Conservation (phyloP, 2,797 vertebrate species). For the Micrastur ruficollis region DNA sequence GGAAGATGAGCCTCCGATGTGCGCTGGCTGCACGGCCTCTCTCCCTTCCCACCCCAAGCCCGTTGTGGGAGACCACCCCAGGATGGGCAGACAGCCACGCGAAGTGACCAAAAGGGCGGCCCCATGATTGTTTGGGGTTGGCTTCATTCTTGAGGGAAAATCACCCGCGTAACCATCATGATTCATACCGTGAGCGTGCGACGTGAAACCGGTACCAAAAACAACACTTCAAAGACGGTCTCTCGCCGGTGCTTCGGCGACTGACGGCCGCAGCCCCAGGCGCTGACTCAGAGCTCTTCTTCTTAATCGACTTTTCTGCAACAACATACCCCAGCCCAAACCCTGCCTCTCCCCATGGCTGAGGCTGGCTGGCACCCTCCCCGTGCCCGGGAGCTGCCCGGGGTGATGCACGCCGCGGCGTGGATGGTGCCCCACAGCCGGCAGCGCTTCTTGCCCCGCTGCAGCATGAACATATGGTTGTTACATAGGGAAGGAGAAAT, state of each 20-base stretch:
- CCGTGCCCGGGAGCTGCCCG: background rate
- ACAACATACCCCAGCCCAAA: background rate
- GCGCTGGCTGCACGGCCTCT: rapidly evolving
- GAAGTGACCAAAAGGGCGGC: background rate
- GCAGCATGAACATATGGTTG: background rate
- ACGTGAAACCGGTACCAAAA: conserved; percentile 44
- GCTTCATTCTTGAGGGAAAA: conserved; percentile 38
- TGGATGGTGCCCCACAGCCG: background rate
- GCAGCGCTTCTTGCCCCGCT: background rate
- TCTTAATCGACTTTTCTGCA: conserved; percentile 43
- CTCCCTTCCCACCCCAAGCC: background rate
- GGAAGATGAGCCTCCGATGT: rapidly evolving
- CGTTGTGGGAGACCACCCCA: background rate
- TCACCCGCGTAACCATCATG: conserved; percentile 15
- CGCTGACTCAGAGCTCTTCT: conserved; percentile 62
- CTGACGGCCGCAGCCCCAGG: background rate
- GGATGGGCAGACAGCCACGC: background rate
- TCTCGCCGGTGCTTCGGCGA: background rate
- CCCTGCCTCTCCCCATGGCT: background rate
- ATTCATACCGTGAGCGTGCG: background rate
- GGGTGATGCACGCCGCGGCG: rapidly evolving
- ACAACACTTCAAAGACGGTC: conserved; percentile 45
- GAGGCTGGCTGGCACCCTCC: background rate
- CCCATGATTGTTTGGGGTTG: background rate
- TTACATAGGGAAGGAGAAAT: background rate